Percentiles rank a stretch among this genome's conserved stretches.
Conservation (phyloP, 2,113 vertebrate species). For the Anarhynchus alexandrinus region DNA sequence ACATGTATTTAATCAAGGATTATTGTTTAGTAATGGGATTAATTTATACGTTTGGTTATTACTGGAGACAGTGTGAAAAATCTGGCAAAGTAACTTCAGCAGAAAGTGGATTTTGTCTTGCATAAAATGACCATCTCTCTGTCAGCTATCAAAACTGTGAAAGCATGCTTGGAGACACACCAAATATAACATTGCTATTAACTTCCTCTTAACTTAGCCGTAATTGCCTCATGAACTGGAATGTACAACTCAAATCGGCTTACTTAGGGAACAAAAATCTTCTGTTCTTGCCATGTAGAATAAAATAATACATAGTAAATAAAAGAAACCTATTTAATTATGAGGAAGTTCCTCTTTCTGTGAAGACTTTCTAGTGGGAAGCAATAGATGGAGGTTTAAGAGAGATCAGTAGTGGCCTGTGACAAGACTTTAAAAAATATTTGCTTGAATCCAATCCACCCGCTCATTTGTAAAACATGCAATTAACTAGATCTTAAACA, state of each 20-base stretch:
- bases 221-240: constrained; percentile 34
- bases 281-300: not conserved
- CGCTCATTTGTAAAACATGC: not conserved
- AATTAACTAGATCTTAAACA: constrained; percentile 5
- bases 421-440: not conserved
- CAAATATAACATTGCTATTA: constrained; percentile 56
- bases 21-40: not conserved
- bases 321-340: not conserved
- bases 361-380: not conserved
- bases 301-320: not conserved
- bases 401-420: not conserved
- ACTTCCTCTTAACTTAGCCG: constrained; percentile 26
- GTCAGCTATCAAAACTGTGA: constrained; percentile 58
- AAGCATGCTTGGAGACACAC: constrained; percentile 53
- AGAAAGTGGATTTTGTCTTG: constrained; percentile 33
- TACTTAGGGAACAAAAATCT: not conserved
- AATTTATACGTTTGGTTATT: not conserved
- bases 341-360: not conserved
- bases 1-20: not conserved
- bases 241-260: not conserved
- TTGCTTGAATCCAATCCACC: constrained; percentile 1
- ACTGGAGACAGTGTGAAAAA: not conserved
- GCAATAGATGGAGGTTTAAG: not conserved
- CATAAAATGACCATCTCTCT: not conserved
- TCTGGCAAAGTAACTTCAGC: not conserved